Percentiles rank a stretch among this genome's conserved stretches.
phyloP scores from a whole-genome alignment of 1,140 invertebrate genomes.

The Trachymyrmex septentrionalis region DNA sequence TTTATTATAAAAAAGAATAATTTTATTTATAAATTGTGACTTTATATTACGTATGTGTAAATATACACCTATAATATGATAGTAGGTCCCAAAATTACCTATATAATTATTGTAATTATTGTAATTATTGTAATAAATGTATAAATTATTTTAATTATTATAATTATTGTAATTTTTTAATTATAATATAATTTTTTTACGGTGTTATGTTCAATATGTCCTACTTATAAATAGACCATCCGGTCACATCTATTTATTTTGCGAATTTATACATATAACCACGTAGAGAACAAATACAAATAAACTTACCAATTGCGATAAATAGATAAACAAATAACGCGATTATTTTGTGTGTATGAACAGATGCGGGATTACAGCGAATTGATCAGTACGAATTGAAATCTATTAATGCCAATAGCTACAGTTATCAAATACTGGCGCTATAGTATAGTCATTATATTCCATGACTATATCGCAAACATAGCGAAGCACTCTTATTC shows the following conservation, averaged over 20 bases:
- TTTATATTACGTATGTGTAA: too few species aligned
- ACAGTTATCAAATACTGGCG: not conserved
- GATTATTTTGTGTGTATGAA: not conserved
- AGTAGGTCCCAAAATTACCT: too few species aligned
- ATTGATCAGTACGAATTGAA: constrained; percentile 21
- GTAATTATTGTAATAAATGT: too few species aligned
- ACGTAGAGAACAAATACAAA: not conserved
- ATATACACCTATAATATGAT: too few species aligned
- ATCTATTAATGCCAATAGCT: not conserved
- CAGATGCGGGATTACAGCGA: not conserved
- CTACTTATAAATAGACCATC: too few species aligned
- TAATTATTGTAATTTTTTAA: too few species aligned
- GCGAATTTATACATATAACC: not conserved
- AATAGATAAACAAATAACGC: not conserved
- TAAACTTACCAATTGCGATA: not conserved
- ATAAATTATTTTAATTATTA: too few species aligned
- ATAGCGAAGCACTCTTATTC: not conserved
- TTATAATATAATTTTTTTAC: too few species aligned
- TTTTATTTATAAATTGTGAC: too few species aligned
- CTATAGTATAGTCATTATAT: not conserved
- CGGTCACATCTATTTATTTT: not conserved
- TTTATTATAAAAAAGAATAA: too few species aligned
- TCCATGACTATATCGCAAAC: not conserved
- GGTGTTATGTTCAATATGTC: too few species aligned
- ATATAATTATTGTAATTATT: too few species aligned